Evolutionary conservation across 2,797 vertebrate species (phyloP).

Genomic region (Vespertilio murinus): DNA sequence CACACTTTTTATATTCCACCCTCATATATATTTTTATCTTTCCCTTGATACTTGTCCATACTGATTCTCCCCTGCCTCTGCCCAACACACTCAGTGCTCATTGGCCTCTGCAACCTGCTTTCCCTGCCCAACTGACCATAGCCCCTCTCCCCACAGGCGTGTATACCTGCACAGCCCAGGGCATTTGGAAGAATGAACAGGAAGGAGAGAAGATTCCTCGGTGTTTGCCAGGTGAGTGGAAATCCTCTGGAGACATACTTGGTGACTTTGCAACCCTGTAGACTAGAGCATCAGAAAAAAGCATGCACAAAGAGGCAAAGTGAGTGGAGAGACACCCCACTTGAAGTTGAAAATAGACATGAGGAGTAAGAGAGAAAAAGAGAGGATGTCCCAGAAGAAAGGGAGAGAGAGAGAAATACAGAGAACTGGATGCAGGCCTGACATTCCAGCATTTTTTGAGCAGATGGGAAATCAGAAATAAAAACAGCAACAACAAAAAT

Average conservation of each 20-base stretch:
- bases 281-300: not conserved
- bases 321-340: not conserved
- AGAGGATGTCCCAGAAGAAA: not conserved
- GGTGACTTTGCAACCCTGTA: not conserved
- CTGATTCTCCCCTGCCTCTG: not conserved
- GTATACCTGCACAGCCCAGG: constrained; percentile 84
- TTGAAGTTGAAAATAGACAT: not conserved
- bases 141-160: not conserved
- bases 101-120: not conserved
- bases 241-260: not conserved
- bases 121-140: not conserved
- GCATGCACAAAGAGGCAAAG: not conserved
- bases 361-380: not conserved
- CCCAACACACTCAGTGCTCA: not conserved
- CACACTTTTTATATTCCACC: not conserved
- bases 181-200: constrained; percentile 81
- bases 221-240: constrained; percentile 85
- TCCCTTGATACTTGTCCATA: not conserved
- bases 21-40: not conserved
- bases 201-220: constrained; percentile 78
- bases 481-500: not conserved
- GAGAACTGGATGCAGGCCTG: not conserved
- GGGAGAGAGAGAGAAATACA: not conserved
- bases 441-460: not conserved
- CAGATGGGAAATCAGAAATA: not conserved